Conservation (phyloP, 2,888 invertebrate genomes). For the Campopleginae sp. region DNA sequence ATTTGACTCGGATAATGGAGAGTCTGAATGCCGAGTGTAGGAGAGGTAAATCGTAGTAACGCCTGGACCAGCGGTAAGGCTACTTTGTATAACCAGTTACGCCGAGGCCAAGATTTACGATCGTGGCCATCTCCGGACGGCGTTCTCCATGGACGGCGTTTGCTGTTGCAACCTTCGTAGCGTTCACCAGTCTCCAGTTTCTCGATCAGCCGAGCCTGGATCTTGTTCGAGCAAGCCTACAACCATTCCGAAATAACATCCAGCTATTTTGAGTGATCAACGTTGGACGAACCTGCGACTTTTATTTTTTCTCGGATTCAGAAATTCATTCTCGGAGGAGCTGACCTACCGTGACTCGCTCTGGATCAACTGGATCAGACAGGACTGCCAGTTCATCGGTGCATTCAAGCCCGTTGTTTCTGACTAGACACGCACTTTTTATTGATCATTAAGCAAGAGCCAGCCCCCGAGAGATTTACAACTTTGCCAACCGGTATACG, state of each 20-base stretch:
- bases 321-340: constrained; percentile 5
- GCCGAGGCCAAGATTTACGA: constrained; percentile 81
- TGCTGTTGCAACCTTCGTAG: constrained; percentile 57
- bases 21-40: constrained; percentile 79
- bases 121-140: constrained; percentile 68
- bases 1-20: constrained; percentile 58
- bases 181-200: constrained; percentile 45
- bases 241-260: not conserved
- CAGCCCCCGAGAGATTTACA: constrained; percentile 1
- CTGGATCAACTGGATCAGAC: constrained; percentile 15
- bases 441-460: constrained; percentile 31
- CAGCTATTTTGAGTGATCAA: constrained; percentile 14
- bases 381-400: constrained; percentile 23
- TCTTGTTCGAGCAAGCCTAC: constrained; percentile 12
- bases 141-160: constrained; percentile 55
- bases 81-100: constrained; percentile 83
- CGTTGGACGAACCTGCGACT: constrained; percentile 8
- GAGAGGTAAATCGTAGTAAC: constrained; percentile 69
- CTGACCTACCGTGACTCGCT: constrained; percentile 20
- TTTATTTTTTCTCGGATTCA: not conserved
- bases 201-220: constrained; percentile 25
- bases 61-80: constrained; percentile 76
- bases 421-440: constrained; percentile 26
- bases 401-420: constrained; percentile 28
- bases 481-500: constrained; percentile 24